A percentile compares a stretch with the other conserved stretches of the same genome.
Conservation (phyloP, 2,797 vertebrate genomes). For the Vireo griseus region DNA sequence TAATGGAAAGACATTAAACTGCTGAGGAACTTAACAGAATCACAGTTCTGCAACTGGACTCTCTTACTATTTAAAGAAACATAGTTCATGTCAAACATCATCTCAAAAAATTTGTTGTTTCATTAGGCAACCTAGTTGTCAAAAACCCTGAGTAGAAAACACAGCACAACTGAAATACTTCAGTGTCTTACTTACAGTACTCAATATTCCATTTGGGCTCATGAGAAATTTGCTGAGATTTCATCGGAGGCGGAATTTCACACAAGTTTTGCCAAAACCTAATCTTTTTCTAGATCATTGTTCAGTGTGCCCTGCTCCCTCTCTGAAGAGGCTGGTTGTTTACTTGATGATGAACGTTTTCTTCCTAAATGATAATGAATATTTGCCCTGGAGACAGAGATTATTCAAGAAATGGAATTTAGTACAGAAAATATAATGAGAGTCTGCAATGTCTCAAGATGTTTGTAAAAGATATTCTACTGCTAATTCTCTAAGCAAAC, state of each 20-base stretch:
- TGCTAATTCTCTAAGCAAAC: slow-evolving; percentile 16
- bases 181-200: neutral
- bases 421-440: slow-evolving; percentile 5
- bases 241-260: neutral
- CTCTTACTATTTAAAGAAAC: neutral
- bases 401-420: slow-evolving; percentile 1
- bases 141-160: neutral
- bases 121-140: neutral
- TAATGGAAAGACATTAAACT: neutral
- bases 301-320: neutral
- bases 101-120: neutral
- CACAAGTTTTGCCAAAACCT: neutral
- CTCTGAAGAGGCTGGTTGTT: neutral
- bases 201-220: neutral
- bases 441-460: neutral
- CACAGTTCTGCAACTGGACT: neutral
- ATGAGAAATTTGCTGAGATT: neutral
- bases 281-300: neutral
- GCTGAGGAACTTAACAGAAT: neutral
- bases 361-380: slow-evolving; percentile 16
- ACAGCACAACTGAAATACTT: neutral
- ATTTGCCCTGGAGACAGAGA: neutral
- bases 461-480: neutral
- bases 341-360: neutral
- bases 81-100: neutral